phyloP scores from a whole-genome alignment of 2,797 vertebrate species.

The Lepidocolaptes lacrymiger region DNA sequence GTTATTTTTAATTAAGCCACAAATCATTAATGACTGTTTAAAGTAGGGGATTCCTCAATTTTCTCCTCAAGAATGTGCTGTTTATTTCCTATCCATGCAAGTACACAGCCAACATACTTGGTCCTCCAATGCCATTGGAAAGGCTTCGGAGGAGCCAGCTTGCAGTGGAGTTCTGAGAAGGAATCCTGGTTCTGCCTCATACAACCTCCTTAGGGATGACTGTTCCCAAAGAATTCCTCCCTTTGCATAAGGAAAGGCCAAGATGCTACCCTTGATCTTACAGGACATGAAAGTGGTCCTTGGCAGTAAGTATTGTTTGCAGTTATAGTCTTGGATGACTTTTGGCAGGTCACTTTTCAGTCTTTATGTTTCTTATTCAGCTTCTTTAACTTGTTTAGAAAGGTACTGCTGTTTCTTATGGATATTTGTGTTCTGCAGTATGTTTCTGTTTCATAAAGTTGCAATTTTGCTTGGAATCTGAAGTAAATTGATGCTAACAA shows the following conservation, averaged over 20 bases:
- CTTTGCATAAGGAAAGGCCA: not conserved
- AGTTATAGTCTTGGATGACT: not conserved
- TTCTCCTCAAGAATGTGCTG: not conserved
- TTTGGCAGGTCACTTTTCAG: not conserved
- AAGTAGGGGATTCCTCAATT: not conserved
- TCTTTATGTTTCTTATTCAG: not conserved
- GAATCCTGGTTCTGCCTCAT: not conserved
- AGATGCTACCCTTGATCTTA: not conserved
- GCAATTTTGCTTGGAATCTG: not conserved
- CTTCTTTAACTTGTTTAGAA: not conserved
- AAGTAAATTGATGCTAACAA: not conserved
- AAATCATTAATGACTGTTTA: conserved; percentile 30
- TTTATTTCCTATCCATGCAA: not conserved
- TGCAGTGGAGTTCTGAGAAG: not conserved
- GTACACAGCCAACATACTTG: not conserved
- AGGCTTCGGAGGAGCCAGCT: not conserved
- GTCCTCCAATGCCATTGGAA: not conserved
- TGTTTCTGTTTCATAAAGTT: not conserved
- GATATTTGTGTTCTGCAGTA: not conserved
- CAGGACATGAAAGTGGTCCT: not conserved
- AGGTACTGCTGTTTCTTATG: not conserved
- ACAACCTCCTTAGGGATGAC: not conserved
- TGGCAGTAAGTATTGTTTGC: not conserved
- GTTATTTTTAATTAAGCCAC: conserved; percentile 41
- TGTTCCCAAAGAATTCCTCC: not conserved